Evolutionary conservation across 2,113 vertebrate genomes (phyloP), one percentile per base, ranked within the genome.

Genomic region (Xerus inauris): DNA sequence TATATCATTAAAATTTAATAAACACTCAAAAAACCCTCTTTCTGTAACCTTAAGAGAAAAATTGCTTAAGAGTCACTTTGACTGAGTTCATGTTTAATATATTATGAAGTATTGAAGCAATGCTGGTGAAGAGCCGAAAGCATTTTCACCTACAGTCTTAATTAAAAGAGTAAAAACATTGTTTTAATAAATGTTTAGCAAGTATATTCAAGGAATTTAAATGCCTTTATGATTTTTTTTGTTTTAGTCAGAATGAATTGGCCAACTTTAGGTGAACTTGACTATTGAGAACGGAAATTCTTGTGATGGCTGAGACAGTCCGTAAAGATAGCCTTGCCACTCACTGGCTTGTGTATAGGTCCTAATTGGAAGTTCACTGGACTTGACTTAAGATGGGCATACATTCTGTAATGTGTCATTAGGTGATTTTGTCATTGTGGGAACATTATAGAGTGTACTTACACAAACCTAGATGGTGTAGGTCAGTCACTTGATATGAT

Each of bases 31-130:
- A 4, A 87, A 87, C 32, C 20, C 19, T 45, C 9, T 88, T 20
- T 76, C 19, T 64, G 62, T 94, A 93, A 94, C 85, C 83, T 91
- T 84, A 91, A 93, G 69, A 94, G 69, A 95, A 94, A 95, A 75
- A 59, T 59, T 94, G 57, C 72, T 81, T 75, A 77, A 16, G 64
- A 86, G 51, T 80, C 38, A 94, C 38, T 94, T 97, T 83, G 42
- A 92, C 57, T 73, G 49, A 75, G 32, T 92, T 96, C 69, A 47
- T 20, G 62, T 94, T 92, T 87, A 86, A 77, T 57, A 24, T 28
- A 45, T 80, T 93, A 90, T 57, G 28, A 93, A 94, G 7, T 87
- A 30, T 49, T 90, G 71, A 92, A 87, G 22, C 28, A 90, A 16
- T 59, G 30, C 77, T 86, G 75, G 80, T 38, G 45, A 91, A 94